These are phyloP conservation scores for Andrena chrysosceles DNA, from an alignment of 2,888 invertebrate genomes.

Conservation along the genomic window DNA sequence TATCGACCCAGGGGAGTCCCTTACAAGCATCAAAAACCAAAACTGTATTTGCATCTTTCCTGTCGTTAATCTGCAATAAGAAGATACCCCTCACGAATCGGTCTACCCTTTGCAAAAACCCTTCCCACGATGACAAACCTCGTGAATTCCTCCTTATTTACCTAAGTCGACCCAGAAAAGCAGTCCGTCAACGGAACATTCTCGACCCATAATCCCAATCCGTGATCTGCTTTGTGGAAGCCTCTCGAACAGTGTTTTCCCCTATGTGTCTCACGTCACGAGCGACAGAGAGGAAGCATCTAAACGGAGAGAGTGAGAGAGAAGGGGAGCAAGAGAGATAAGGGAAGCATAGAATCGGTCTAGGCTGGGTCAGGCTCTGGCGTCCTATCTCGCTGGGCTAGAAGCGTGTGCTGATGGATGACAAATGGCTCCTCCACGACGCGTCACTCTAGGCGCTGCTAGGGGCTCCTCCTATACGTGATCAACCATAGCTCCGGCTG, in stretches of 20 bases:
- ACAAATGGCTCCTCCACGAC: slow-evolving; percentile 85
- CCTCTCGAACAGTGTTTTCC: slow-evolving; percentile 38
- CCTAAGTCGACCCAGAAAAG: background rate
- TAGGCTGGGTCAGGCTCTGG: slow-evolving; percentile 67
- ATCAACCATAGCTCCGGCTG: slow-evolving; percentile 80
- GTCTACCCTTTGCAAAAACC: background rate
- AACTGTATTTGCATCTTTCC: background rate
- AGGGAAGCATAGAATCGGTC: slow-evolving; percentile 66
- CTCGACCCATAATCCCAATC: slow-evolving; percentile 26
- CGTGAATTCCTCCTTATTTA: background rate
- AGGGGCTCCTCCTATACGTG: slow-evolving; percentile 83
- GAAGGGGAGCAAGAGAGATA: slow-evolving; percentile 55
- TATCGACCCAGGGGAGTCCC: background rate
- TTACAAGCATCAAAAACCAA: background rate
- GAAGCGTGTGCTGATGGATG: slow-evolving; percentile 81
- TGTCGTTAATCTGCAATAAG: background rate
- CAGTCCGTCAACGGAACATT: background rate
- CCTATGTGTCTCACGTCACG: slow-evolving; percentile 3
- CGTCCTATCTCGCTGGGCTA: slow-evolving; percentile 72
- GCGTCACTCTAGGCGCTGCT: slow-evolving; percentile 86
- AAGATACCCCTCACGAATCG: background rate
- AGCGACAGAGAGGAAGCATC: background rate
- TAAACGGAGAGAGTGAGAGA: background rate
- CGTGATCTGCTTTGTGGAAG: slow-evolving; percentile 25
- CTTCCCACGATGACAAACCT: background rate